Percentiles rank a stretch among this genome's conserved stretches.
Conservation (phyloP, 2,797 vertebrate species). For the Steatocranus sp. region DNA sequence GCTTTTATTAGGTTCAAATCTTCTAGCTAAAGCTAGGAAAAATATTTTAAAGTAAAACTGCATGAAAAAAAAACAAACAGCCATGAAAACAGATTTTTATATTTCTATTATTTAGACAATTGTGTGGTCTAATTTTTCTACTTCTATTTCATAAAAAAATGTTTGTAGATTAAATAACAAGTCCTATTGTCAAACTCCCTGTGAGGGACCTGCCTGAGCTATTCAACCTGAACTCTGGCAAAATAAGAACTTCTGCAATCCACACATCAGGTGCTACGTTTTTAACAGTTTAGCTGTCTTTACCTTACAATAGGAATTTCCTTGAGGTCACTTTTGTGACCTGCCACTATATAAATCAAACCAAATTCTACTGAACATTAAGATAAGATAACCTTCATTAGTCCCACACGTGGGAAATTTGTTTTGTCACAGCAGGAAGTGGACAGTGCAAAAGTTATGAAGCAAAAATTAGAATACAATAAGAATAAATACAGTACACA, state of each 20-base stretch:
- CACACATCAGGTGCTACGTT: not conserved
- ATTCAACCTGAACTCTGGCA: not conserved
- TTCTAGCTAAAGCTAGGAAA: not conserved
- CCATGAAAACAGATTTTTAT: not conserved
- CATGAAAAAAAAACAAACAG: not conserved
- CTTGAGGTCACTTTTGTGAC: not conserved
- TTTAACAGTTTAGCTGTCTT: not conserved
- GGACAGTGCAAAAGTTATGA: too few species aligned
- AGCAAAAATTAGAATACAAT: too few species aligned
- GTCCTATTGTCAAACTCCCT: not conserved
- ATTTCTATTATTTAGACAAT: rapidly evolving
- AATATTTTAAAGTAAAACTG: not conserved
- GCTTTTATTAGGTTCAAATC: rapidly evolving
- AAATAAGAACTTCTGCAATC: not conserved
- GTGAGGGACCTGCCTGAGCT: not conserved
- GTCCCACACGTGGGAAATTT: too few species aligned
- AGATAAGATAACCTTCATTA: too few species aligned
- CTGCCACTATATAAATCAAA: not conserved
- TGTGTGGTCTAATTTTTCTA: not conserved
- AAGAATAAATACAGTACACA: too few species aligned
- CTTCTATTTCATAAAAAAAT: not conserved
- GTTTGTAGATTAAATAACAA: not conserved
- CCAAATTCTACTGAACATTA: rapidly evolving
- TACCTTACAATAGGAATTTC: not conserved
- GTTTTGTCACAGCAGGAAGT: too few species aligned